Evolutionary conservation across 2,113 vertebrate genomes (phyloP).

Genomic region (Syrmaticus mikado): DNA sequence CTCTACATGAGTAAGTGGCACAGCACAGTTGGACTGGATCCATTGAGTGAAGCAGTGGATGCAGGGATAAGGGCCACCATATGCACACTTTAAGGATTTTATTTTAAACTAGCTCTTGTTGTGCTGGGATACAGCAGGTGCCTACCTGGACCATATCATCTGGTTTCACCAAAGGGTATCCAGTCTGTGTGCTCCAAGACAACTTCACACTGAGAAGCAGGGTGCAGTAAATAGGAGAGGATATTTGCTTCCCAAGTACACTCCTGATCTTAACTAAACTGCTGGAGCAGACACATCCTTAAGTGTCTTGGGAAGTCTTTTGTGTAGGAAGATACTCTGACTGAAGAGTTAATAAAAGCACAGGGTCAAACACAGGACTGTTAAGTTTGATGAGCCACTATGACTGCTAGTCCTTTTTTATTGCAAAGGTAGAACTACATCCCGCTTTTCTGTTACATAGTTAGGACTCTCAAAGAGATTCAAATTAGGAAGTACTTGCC

Average conservation of each 20-base stretch:
- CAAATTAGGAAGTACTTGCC: not conserved
- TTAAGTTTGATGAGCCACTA: not conserved
- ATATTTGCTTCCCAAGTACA: not conserved
- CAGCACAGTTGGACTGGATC: not conserved
- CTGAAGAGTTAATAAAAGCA: not conserved
- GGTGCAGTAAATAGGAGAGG: not conserved
- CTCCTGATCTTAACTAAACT: not conserved
- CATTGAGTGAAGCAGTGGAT: not conserved
- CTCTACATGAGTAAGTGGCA: not conserved
- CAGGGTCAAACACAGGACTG: not conserved
- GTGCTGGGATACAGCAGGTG: not conserved
- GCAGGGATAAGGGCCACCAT: not conserved
- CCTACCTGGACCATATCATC: not conserved
- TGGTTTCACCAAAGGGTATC: not conserved
- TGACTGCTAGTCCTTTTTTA: not conserved
- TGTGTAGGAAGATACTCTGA: not conserved
- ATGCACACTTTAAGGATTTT: not conserved
- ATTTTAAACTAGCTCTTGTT: fast-evolving
- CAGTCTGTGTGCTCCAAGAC: not conserved
- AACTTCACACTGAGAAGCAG: not conserved
- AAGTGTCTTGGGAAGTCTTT: not conserved
- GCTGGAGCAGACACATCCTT: not conserved
- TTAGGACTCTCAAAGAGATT: not conserved
- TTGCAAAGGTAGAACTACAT: not conserved
- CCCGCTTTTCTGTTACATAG: not conserved